Evolutionary conservation across 1,140 invertebrate species (phyloP).

Genomic region (Magallana ariakensis): DNA sequence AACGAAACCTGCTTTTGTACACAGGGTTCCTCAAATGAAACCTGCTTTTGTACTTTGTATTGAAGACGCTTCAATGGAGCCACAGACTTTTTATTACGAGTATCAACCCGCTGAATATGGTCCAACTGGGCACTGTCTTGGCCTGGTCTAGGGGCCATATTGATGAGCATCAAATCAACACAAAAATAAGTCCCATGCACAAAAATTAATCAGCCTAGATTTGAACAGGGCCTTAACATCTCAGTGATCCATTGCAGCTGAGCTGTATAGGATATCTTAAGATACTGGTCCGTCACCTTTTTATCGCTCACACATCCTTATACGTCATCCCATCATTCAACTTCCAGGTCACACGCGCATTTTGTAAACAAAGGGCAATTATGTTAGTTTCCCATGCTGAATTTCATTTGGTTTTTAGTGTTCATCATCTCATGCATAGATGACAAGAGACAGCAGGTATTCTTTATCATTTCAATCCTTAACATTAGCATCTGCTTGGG

Average conservation of each 20-base stretch:
- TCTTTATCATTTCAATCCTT: too few species aligned
- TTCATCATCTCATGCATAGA: too few species aligned
- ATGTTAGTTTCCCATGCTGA: neutral
- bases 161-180: neutral
- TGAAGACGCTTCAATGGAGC: neutral
- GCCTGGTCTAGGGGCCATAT: neutral
- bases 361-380: constrained; percentile 6
- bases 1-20: constrained; percentile 12
- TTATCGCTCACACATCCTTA: neutral
- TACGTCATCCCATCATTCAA: constrained; percentile 16
- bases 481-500: too few species aligned
- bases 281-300: neutral
- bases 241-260: too few species aligned
- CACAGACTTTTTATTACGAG: neutral
- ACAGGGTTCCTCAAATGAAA: constrained; percentile 37
- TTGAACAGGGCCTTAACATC: neutral
- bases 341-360: neutral
- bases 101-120: neutral
- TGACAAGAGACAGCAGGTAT: too few species aligned
- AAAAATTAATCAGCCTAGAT: neutral
- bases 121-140: neutral
- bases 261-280: neutral
- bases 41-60: neutral
- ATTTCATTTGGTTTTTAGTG: neutral
- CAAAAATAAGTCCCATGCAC: neutral